These are phyloP conservation scores for Bombyx huttoni DNA, from an alignment of 2,888 invertebrate species.

Conservation along the genomic window DNA sequence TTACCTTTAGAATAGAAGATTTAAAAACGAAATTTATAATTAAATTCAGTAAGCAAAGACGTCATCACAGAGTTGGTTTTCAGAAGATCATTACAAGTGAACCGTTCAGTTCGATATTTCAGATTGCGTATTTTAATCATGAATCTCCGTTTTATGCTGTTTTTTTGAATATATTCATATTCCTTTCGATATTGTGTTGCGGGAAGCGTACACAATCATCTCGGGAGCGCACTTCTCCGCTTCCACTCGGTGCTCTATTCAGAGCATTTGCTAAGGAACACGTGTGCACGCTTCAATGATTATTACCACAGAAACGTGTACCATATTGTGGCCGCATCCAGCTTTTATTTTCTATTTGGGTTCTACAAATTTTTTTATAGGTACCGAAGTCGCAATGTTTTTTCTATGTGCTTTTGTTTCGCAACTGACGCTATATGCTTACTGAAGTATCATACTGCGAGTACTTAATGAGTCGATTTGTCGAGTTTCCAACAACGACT, in stretches of 20 bases:
- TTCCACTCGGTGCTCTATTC: conserved; percentile 25
- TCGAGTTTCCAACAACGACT: too few species aligned
- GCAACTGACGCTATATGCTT: too few species aligned
- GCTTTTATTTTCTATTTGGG: neutral
- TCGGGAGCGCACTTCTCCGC: conserved; percentile 19
- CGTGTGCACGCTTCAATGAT: conserved; percentile 54
- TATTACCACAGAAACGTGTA: conserved; percentile 27
- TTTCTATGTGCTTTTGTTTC: too few species aligned
- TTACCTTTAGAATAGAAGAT: too few species aligned
- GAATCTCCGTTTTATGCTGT: neutral
- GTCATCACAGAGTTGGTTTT: too few species aligned
- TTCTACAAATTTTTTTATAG: too few species aligned
- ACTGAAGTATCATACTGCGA: too few species aligned
- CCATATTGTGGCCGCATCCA: conserved; percentile 1
- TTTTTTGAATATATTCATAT: conserved; percentile 46
- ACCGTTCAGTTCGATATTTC: neutral
- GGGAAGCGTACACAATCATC: conserved; percentile 31
- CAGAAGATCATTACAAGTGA: neutral
- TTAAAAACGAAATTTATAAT: too few species aligned
- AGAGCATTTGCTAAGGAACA: conserved; percentile 44
- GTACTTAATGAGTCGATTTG: too few species aligned
- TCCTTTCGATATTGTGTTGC: conserved; percentile 54
- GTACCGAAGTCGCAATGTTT: too few species aligned
- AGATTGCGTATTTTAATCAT: neutral
- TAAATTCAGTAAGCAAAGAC: too few species aligned